These are phyloP conservation scores for Antechinus stuartii DNA, from an alignment of 2,113 vertebrate genomes.

Conservation along the genomic window DNA sequence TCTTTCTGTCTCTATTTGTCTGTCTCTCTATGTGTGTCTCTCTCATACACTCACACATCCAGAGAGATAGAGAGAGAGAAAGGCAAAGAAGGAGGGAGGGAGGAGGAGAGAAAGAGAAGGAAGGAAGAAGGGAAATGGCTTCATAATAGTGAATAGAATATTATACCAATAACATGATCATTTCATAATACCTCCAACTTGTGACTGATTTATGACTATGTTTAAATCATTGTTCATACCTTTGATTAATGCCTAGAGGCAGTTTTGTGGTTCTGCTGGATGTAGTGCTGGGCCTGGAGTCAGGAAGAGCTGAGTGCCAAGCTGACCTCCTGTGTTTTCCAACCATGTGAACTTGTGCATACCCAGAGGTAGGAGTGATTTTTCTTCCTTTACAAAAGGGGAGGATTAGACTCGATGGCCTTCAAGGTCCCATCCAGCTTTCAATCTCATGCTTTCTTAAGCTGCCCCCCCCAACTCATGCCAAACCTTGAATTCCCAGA, in stretches of 20 bases:
- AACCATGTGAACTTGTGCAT: not conserved
- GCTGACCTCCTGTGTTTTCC: not conserved
- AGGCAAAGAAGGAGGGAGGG: no score
- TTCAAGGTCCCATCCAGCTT: not conserved
- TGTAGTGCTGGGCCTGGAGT: not conserved
- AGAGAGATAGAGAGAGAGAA: no score
- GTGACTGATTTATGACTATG: not conserved
- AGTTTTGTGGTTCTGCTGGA: not conserved
- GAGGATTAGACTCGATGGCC: not conserved
- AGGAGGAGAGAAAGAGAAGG: no score
- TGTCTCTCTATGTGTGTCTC: no score
- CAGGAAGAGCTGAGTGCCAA: not conserved
- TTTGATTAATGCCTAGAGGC: not conserved
- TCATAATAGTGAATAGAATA: not conserved
- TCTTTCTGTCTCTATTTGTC: no score
- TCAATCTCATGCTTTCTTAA: not conserved
- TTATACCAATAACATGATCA: not conserved
- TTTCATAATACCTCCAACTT: not conserved
- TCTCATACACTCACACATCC: no score
- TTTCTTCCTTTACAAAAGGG: not conserved
- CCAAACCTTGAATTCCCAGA: not conserved
- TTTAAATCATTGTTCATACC: not conserved
- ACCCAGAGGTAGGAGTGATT: not conserved
- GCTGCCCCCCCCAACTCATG: not conserved
- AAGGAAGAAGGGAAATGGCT: not conserved